Evolutionary conservation across 1,140 invertebrate genomes (phyloP).

Genomic region (Temnothorax longispinosus): DNA sequence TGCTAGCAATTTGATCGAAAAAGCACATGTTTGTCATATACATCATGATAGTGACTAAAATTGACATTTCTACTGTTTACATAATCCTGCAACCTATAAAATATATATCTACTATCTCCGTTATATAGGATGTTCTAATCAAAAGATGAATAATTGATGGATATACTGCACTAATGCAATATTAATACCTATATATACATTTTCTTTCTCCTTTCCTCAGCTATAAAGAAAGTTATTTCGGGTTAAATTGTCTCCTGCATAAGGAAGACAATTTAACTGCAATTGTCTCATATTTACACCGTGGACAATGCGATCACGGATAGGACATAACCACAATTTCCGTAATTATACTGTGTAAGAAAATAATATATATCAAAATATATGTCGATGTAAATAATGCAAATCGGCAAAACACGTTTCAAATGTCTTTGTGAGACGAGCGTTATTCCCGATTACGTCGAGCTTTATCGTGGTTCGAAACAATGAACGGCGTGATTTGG

Average conservation of each 20-base stretch:
- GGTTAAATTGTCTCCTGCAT: not conserved
- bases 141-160: not conserved
- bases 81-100: not conserved
- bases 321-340: conserved; percentile 25
- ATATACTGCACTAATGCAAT: not conserved
- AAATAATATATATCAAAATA: not conserved
- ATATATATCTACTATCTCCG: not conserved
- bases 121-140: not conserved
- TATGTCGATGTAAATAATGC: not conserved
- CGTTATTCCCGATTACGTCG: not conserved
- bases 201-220: not conserved
- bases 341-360: not conserved
- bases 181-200: not conserved
- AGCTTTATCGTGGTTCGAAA: not conserved
- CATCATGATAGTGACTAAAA: no score
- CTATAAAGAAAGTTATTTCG: not conserved
- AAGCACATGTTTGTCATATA: no score
- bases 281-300: no score
- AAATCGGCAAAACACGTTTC: not conserved
- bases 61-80: not conserved
- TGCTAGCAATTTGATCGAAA: no score
- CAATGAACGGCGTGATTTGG: conserved; percentile 66
- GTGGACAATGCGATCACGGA: not conserved
- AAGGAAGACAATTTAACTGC: not conserved
- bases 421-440: not conserved